A percentile compares a stretch with the other conserved stretches of the same genome.
Conservation (phyloP, 2,113 vertebrate genomes). For the Pseudorasbora parva region DNA sequence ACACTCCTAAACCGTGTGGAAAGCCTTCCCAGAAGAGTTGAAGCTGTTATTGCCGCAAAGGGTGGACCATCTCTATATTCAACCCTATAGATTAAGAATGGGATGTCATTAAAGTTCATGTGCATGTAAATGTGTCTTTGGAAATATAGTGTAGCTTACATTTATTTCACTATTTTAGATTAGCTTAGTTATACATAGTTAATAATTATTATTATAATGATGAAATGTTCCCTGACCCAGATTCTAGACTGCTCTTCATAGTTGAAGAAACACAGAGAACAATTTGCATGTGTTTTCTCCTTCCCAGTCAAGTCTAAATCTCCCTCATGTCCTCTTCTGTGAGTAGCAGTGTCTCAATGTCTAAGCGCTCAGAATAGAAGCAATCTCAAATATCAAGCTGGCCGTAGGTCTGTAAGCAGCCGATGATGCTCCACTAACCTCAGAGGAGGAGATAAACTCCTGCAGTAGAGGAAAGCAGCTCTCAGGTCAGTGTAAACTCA, state of each 20-base stretch:
- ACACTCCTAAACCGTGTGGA: too few relatives aligned
- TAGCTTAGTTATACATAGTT: too few relatives aligned
- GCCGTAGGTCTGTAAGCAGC: slow-evolving; percentile 28
- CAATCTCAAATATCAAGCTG: slow-evolving; percentile 43
- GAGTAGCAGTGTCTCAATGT: slow-evolving; percentile 1
- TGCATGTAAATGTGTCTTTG: too few relatives aligned
- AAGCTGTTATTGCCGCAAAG: too few relatives aligned
- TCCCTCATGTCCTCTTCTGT: background rate
- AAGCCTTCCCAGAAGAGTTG: too few relatives aligned
- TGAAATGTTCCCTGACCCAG: too few relatives aligned
- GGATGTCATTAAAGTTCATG: too few relatives aligned
- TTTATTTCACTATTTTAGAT: background rate
- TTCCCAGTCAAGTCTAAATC: background rate
- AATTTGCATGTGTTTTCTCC: background rate
- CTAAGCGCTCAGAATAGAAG: background rate
- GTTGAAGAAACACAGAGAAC: background rate
- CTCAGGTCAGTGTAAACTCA: slow-evolving; percentile 36
- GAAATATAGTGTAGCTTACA: background rate
- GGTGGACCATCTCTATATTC: too few relatives aligned
- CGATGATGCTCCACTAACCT: slow-evolving; percentile 47
- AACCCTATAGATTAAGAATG: too few relatives aligned
- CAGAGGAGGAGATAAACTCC: slow-evolving; percentile 25
- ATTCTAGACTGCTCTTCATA: background rate
- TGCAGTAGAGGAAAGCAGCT: slow-evolving; percentile 24
- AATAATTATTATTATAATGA: too few relatives aligned